phyloP scores from a whole-genome alignment of 2,888 invertebrate species.

The Andrena bicolor region DNA sequence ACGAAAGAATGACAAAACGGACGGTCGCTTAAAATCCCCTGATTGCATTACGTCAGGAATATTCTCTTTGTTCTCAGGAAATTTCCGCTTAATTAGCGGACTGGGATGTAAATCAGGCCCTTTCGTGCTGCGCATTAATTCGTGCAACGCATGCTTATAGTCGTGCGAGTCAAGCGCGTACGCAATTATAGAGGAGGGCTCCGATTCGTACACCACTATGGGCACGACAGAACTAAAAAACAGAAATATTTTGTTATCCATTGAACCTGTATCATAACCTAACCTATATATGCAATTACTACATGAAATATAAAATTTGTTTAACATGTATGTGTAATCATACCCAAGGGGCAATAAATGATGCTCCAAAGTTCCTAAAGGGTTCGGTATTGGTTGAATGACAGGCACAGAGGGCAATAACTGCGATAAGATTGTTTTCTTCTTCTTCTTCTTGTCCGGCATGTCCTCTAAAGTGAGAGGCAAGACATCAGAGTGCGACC shows the following conservation, averaged over 20 bases:
- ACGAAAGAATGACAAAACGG: constrained; percentile 82
- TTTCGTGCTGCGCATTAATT: constrained; percentile 80
- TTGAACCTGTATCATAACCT: too few relatives aligned
- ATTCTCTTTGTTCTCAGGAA: constrained; percentile 84
- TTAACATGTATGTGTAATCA: background rate
- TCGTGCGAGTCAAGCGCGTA: constrained; percentile 91
- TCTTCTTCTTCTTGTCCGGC: constrained; percentile 86
- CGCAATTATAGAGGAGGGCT: constrained; percentile 94
- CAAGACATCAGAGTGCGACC: constrained; percentile 84
- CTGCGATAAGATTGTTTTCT: constrained; percentile 89
- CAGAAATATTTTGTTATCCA: constrained; percentile 39
- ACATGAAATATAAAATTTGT: background rate
- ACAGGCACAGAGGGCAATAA: constrained; percentile 87
- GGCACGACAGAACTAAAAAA: constrained; percentile 85
- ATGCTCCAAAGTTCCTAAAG: constrained; percentile 90
- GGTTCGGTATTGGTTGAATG: constrained; percentile 86
- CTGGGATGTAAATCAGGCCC: constrained; percentile 85
- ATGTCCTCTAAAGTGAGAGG: constrained; percentile 77
- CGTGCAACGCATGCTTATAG: constrained; percentile 89
- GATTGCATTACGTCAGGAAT: constrained; percentile 76
- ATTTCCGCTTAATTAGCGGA: constrained; percentile 85
- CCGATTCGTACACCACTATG: constrained; percentile 91
- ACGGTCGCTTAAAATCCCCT: constrained; percentile 80
- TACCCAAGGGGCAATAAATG: constrained; percentile 88
- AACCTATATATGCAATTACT: background rate